Evolutionary conservation across 2,888 invertebrate species (phyloP), one percentile per base, ranked within the genome.

Genomic region (Ommatoiulus sabulosus): DNA sequence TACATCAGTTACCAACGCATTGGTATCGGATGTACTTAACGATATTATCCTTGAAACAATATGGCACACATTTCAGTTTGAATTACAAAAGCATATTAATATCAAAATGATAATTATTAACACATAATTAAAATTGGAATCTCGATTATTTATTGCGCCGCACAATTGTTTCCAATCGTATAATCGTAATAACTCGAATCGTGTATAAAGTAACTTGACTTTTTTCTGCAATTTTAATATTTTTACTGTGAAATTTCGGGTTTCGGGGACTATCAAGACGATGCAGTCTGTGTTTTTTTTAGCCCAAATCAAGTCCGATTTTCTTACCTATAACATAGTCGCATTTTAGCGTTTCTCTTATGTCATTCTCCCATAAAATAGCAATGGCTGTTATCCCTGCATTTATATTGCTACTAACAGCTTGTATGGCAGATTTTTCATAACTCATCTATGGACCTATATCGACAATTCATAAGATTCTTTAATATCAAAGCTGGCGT

Each of bases 321-420:
- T 35, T 80, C 80, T 80, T 80, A 12, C 35, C 80, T 80, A 35
- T 35, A 35, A 15, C 35, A 43, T 8, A 80, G 15, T 43, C 2
- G 35, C 24, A 24, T 35, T 80, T 15, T 43, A 15, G 80, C 24
- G 15, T 80, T 80, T 80, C 80, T 80, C 12, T 35, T 80, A 80
- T 35, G 15, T 43, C 3, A 43, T 24, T 80, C 35, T 80, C 1
- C 24, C 80, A 80, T 80, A 80, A 80, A 80, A 80, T 20, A 35
- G 80, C 43, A 35, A 24, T 43, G 80, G 35, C 80, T 80, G 80
- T 80, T 80, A 80, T 80, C 35, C 15, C 80, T 24, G 80, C 80
- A 80, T 80, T 80, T 80, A 80, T 80, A 80, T 80, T 80, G 80
- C 80, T 80, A 80, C 80, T 80, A 80, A 80, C 80, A 80, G 80